Percentiles rank a stretch among this genome's conserved stretches.
Evolutionary conservation across 2,888 invertebrate species (phyloP).

Genomic region (Meteorus colon): DNA sequence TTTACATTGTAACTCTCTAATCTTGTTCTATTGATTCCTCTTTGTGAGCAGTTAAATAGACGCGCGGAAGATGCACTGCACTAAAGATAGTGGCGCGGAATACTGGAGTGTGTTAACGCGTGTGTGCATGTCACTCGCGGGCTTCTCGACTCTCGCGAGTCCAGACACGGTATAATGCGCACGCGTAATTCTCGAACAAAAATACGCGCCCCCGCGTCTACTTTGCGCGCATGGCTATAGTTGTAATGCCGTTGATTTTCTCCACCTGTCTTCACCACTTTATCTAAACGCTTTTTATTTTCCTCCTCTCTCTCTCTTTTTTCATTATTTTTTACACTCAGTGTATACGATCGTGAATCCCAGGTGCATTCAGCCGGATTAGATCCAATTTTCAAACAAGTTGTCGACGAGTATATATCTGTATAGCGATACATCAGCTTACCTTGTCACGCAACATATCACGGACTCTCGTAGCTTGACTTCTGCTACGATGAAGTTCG

Average conservation of each 20-base stretch:
- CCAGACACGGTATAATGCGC: constrained; percentile 51
- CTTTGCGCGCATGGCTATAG: constrained; percentile 45
- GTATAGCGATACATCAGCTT: constrained; percentile 60
- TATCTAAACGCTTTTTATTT: neutral
- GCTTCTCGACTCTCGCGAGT: constrained; percentile 38
- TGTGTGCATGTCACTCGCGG: constrained; percentile 41
- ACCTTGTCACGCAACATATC: constrained; percentile 95
- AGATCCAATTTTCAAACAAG: constrained; percentile 4
- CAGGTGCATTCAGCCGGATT: constrained; percentile 1
- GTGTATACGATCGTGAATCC: neutral
- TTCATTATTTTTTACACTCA: neutral
- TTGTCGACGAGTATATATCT: neutral
- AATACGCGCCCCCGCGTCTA: constrained; percentile 57
- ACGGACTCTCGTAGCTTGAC: constrained; percentile 89
- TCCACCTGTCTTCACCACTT: constrained; percentile 13
- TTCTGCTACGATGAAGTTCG: constrained; percentile 88
- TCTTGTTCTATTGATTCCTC: neutral
- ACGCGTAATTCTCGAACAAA: constrained; percentile 60
- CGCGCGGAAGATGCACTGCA: constrained; percentile 30
- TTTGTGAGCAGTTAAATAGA: constrained; percentile 1
- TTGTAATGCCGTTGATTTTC: constrained; percentile 7
- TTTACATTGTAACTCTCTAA: constrained; percentile 1
- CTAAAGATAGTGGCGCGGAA: constrained; percentile 35
- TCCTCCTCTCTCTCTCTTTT: neutral
- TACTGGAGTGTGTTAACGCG: constrained; percentile 37